Base-by-base conservation (phyloP, 2,888 invertebrate species). In the Eulithis testata region DNA sequence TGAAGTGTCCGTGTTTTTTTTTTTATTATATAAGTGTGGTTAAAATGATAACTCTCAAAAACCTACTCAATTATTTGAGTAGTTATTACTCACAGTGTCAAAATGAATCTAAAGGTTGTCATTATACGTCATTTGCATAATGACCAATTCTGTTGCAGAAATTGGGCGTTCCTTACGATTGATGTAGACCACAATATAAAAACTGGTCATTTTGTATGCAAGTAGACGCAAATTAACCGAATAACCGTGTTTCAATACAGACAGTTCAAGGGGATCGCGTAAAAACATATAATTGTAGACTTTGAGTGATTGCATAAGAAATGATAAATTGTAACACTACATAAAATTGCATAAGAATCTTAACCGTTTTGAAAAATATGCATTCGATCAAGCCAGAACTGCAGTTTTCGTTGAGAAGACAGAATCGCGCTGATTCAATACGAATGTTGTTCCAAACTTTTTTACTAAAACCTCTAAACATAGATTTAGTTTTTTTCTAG, bases 81-180 rank as follows among this genome's bases (percentile, higher is more conserved):
- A 1, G 21, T 21, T 21, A 21, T 21, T 21, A 21, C 21, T 21
- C 1, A 21, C 21, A 21, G 21, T 21, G 21, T 21, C 21, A 72
- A 74, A 69, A 70, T 75, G 70, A 75, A 80, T 72, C 72, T 71
- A 65, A 52, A 74, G 73, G 72, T 75, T 79, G 77, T 83, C 78
- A 82, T 85, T 86, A 85, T 71, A 62, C 65, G 62, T 77, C 67
- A 85, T 86, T 83, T 80, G 75, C 83, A 83, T 85, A 87, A 87
- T 86, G 79, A 76, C 65, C 80, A 76, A 84, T 83, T 84, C 78
- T 83, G 82, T 66, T 77, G 72, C 65, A 75, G 69, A 78, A 76
- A 73, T 74, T 81, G 78, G 79, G 81, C 75, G 78, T 76, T 72
- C 71, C 66, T 66, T 66, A 74, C 79, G 75, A 79, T 80, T 71